Evolutionary conservation across 1,140 invertebrate genomes (phyloP), one percentile per base, ranked within the genome.

Genomic region (Nomia melanderi): DNA sequence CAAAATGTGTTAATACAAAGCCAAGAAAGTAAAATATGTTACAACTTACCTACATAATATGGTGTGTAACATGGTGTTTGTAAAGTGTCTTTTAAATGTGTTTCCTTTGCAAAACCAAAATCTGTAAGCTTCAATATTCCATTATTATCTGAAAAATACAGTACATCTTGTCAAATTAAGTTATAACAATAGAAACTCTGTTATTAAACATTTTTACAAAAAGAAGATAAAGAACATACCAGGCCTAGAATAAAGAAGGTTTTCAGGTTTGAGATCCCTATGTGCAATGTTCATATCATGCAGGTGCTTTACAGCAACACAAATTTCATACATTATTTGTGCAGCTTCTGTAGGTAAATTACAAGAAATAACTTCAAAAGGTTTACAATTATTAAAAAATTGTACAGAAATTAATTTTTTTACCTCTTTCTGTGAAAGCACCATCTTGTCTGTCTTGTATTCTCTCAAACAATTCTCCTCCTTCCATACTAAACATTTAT

Each of bases 51-150:
- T 86, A 99, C 98, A 94, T 99, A 99, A 90, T 99, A 99, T 4
- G 98, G 98, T 14, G 98, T 99, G 88, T 99, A 99, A 91, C 98
- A 99, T 3, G 98, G 98, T 0, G 98, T 99, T 92, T 98, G 97
- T 76, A 99, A 92, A 0, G 97, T 96, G 78, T 97, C 96, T 77
- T 96, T 95, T n/a, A 94, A 93, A 75, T 95, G 93, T 0, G 96
- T 98, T 92, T 99, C 97, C 92, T 99, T 99, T n/a, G 99, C 99
- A 94, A 99, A 99, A n/a, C 99, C 99, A 93, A 99, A 99, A 93
- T 99, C 99, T 47, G 98, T 99, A 80, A 99, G 93, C 93, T 99
- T 99, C 53, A 99, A 94, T 79, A 97, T 93, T 36, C 96, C 98
- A 85, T 94, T 93, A 7, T 92, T 93, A 83, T 94, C 94, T 91